These are phyloP conservation scores for Noctua janthe DNA, from an alignment of 2,888 invertebrate species.

Conservation along the genomic window DNA sequence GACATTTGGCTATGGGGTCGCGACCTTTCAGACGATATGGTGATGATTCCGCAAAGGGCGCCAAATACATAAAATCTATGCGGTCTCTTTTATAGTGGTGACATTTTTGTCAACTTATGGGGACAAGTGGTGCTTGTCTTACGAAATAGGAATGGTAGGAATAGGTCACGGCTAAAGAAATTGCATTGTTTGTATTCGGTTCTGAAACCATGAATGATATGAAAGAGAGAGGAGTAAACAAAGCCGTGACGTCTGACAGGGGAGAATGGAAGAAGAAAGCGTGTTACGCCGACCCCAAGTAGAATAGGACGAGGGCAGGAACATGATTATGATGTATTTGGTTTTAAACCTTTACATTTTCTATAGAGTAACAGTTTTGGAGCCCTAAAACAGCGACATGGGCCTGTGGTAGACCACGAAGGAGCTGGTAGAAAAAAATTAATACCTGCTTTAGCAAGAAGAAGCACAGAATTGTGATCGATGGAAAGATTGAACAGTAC, in stretches of 20 bases:
- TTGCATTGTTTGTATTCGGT: background rate
- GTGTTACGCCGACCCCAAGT: too few relatives aligned
- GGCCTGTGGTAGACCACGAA: background rate
- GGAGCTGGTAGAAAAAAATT: background rate
- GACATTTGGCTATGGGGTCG: conserved; percentile 84
- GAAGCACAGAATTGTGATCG: background rate
- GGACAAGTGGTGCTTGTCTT: conserved; percentile 41
- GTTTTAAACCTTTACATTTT: background rate
- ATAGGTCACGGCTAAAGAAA: conserved; percentile 38
- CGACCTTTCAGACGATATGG: conserved; percentile 82
- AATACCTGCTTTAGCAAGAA: background rate
- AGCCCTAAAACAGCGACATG: too few relatives aligned
- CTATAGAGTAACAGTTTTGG: background rate
- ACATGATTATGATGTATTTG: background rate
- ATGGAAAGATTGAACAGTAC: background rate
- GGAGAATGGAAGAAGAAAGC: too few relatives aligned
- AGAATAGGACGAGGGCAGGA: too few relatives aligned
- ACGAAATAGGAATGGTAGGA: conserved; percentile 25
- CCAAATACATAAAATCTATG: conserved; percentile 78
- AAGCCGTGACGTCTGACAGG: too few relatives aligned
- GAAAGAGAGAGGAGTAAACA: too few relatives aligned
- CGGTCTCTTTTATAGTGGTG: conserved; percentile 77
- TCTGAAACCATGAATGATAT: background rate
- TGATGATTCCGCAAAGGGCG: conserved; percentile 80
- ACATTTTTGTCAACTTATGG: conserved; percentile 76